These are phyloP conservation scores for Neotragus moschatus DNA, from an alignment of 2,113 vertebrate genomes.

Conservation along the genomic window DNA sequence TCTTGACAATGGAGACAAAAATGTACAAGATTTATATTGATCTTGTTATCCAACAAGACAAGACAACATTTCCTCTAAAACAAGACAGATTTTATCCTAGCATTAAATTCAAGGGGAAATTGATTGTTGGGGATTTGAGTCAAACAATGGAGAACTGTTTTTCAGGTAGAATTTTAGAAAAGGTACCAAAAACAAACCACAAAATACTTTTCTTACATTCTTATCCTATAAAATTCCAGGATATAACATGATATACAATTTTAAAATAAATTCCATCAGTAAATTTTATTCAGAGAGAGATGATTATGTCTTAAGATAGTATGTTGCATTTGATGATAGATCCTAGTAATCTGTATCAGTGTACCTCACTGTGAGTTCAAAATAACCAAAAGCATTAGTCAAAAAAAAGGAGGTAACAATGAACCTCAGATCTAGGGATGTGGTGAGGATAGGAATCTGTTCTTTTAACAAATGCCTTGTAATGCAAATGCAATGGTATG, in stretches of 20 bases:
- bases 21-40: conserved; percentile 23
- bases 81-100: conserved; percentile 19
- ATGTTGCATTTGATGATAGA: neutral
- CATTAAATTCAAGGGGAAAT: conserved; percentile 33
- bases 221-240: neutral
- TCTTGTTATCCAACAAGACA: neutral
- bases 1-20: conserved; percentile 13
- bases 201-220: neutral
- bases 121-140: neutral
- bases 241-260: neutral
- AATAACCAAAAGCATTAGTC: neutral
- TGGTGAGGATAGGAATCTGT: neutral
- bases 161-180: conserved; percentile 31
- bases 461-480: neutral
- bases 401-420: neutral
- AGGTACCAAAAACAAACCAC: neutral
- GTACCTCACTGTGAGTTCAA: neutral
- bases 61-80: conserved; percentile 30
- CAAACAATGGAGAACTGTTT: neutral
- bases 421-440: neutral
- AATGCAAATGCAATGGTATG: neutral
- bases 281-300: conserved; percentile 14
- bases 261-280: neutral
- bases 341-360: neutral
- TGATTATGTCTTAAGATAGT: neutral